phyloP scores from a whole-genome alignment of 2,113 vertebrate genomes.

The Lasiurus cinereus region DNA sequence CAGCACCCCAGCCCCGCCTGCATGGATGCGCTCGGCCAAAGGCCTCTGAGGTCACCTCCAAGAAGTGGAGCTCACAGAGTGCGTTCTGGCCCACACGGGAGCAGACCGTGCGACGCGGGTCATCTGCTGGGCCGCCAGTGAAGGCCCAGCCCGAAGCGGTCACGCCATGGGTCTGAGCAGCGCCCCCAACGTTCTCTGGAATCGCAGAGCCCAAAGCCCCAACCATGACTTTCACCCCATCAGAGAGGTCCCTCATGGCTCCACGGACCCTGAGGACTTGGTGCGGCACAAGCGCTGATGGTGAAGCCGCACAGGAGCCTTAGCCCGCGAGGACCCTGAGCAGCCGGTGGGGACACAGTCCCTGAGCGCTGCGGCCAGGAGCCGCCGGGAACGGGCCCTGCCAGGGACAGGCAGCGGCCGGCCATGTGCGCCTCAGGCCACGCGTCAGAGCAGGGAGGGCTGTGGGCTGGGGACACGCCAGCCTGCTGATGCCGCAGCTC shows the following conservation, averaged over 20 bases:
- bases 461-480: no score
- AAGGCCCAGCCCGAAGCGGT: constrained; percentile 89
- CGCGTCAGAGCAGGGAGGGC: no score
- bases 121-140: no score
- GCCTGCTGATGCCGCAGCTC: no score
- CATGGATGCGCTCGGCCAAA: constrained; percentile 93
- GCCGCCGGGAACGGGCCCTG: background rate
- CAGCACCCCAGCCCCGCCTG: constrained; percentile 93
- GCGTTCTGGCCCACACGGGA: no score
- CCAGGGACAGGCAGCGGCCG: background rate
- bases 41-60: constrained; percentile 97
- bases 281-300: constrained; percentile 75
- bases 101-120: no score
- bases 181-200: constrained; percentile 93
- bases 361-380: background rate
- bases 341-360: accelerated
- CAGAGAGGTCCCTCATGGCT: constrained; percentile 93
- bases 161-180: constrained; percentile 85
- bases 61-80: constrained; percentile 86
- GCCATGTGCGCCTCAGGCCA: no score
- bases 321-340: background rate
- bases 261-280: constrained; percentile 88
- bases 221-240: constrained; percentile 92
- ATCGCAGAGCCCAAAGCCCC: constrained; percentile 96
- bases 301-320: constrained; percentile 89